Conservation (phyloP, 2,888 invertebrate genomes). For the Diloba caeruleocephala region DNA sequence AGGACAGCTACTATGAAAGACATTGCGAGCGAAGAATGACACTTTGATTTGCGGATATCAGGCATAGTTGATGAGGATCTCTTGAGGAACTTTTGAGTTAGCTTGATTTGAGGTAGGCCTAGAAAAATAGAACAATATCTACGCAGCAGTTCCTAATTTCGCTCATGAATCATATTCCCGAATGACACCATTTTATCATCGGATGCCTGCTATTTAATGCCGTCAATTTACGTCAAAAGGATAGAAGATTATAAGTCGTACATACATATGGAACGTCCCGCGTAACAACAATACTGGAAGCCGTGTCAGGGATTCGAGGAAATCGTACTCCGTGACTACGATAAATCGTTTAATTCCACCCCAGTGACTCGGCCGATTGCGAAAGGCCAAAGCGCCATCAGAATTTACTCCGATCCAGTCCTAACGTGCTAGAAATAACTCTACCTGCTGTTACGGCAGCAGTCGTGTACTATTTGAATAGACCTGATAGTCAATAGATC, state of each 20-base stretch:
- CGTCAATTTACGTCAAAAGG: conserved; percentile 14
- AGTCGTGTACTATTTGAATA: conserved; percentile 67
- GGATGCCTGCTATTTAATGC: background rate
- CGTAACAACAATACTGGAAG: conserved; percentile 72
- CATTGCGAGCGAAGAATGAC: too few species aligned
- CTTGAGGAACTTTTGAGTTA: too few species aligned
- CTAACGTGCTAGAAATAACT: conserved; percentile 63
- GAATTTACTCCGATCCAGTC: conserved; percentile 76
- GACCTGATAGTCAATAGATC: conserved; percentile 62
- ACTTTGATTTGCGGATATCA: too few species aligned
- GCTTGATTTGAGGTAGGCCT: too few species aligned
- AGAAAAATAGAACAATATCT: too few species aligned
- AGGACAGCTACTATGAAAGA: conserved; percentile 10
- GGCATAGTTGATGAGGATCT: too few species aligned
- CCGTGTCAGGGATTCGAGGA: conserved; percentile 73
- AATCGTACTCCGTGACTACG: conserved; percentile 80
- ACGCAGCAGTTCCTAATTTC: background rate
- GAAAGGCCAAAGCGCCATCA: conserved; percentile 77
- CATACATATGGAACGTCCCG: conserved; percentile 58
- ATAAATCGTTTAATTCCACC: conserved; percentile 87
- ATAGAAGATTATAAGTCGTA: conserved; percentile 57
- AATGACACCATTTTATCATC: conserved; percentile 6
- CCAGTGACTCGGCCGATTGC: conserved; percentile 82
- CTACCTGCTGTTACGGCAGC: conserved; percentile 58
- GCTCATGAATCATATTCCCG: conserved; percentile 10